Base-by-base conservation (phyloP, 1,140 invertebrate genomes). In the Lethocerus indicus region DNA sequence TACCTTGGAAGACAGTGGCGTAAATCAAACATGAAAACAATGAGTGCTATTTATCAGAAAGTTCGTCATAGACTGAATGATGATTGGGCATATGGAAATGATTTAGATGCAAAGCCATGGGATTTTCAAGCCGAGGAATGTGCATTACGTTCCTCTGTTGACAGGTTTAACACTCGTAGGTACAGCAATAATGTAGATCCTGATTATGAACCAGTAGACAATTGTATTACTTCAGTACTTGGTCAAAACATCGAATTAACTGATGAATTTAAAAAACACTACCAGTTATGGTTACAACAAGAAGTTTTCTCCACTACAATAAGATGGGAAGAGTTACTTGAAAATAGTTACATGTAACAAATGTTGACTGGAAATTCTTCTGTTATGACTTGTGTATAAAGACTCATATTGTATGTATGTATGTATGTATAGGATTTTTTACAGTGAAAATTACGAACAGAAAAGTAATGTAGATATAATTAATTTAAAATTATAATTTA, bases 1-100 rank as follows among this genome's bases (percentile, higher is more conserved):
- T 99, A 98, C 70, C 76, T 99, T 52, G 96, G 96, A 1, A 70
- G 96, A 20, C 95, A 98, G 60, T 99, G 96, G 96, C 74, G 96
- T 4, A 98, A 98, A 67, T 87, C 87, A 1, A 98, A 99, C 64
- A 99, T 99, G 94, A 98, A 97, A 65, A 96, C 92, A 0, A 94
- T 99, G 69, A 96, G 91, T 64, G 91, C 93, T 28, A 99, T 99
- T 63, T 99, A 99, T 67, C 83, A 91, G 45, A 98, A 97, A 75
- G 94, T 89, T 47, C 67, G 87, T 37, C 87, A 91, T 72, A 76
- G 89, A 43, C 70, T 99, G 1, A 98, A 96, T 61, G 96, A 99
- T 68, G 96, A 99, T 63, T 99, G 96, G 96, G 96, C 95, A 13
- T 99, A 89, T 75, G 95, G 94, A 28, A 98, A 98, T 73, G 58